Percentiles rank a stretch among this genome's conserved stretches.
These are phyloP conservation scores for Drosophila pseudoananassae DNA, from an alignment of 1,140 invertebrate species.

Conservation along the genomic window DNA sequence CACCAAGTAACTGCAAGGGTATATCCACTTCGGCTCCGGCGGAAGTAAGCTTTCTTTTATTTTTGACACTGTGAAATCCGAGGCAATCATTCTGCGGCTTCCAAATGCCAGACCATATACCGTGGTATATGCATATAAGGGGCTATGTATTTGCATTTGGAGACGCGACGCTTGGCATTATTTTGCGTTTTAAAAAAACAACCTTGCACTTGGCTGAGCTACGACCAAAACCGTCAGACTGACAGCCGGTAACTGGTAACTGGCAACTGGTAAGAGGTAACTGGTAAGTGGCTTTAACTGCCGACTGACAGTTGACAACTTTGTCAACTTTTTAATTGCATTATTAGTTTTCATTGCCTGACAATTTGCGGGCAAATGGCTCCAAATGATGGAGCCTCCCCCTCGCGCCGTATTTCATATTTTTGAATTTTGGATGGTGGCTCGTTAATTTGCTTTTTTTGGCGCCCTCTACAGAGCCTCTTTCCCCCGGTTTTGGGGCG, in stretches of 20 bases:
- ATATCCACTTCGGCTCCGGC: too few species aligned
- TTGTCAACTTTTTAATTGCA: slow-evolving; percentile 77
- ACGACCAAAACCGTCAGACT: slow-evolving; percentile 13
- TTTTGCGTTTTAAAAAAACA: slow-evolving; percentile 71
- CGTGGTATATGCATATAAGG: slow-evolving; percentile 22
- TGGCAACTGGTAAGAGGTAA: slow-evolving; percentile 13
- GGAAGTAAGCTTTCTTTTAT: too few species aligned
- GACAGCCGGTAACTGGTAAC: slow-evolving; percentile 8
- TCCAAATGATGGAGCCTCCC: slow-evolving; percentile 21
- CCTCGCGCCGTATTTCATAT: not conserved
- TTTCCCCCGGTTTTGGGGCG: slow-evolving; percentile 3
- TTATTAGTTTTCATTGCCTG: slow-evolving; percentile 73
- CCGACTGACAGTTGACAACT: slow-evolving; percentile 57
- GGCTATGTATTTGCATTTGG: slow-evolving; percentile 41
- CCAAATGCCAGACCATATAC: slow-evolving; percentile 38
- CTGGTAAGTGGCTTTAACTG: slow-evolving; percentile 4
- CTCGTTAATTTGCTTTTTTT: slow-evolving; percentile 10
- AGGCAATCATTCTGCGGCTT: slow-evolving; percentile 54
- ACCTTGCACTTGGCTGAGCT: slow-evolving; percentile 69
- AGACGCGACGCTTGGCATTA: slow-evolving; percentile 46
- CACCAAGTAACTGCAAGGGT: too few species aligned
- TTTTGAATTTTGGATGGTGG: slow-evolving; percentile 29
- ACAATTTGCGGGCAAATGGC: slow-evolving; percentile 50
- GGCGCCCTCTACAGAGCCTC: not conserved
- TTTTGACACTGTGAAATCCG: slow-evolving; percentile 49